Evolutionary conservation across 1,140 invertebrate species (phyloP), one percentile per base, ranked within the genome.

Genomic region (Gryllus bimaculatus): DNA sequence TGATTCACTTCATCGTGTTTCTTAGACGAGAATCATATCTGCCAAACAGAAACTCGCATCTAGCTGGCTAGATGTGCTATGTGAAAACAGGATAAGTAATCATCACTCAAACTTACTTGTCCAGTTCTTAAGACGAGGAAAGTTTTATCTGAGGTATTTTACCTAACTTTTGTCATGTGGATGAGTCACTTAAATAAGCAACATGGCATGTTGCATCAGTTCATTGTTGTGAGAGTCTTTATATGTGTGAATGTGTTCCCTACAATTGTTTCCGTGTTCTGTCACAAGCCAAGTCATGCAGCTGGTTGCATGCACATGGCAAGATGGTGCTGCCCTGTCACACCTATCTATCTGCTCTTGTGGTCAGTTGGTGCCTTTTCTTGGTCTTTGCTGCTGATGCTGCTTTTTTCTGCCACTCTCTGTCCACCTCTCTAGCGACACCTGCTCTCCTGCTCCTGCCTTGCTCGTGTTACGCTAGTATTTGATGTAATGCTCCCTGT

Each of bases 111-210:
- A 76, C 15, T 47, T 2, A 12, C n/a, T 73, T 48, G 47, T 48
- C n/a, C 47, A 12, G 49, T 12, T 20, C 15, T 77, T 20, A 47
- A 77, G 76, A 15, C 4, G n/a, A 3, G 21, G 47, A 6, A 5
- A 18, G n/a, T 47, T 20, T 18, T 18, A 21, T 21, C 15, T 4
- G 12, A 73, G 26, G 15, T 79, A 7, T 79, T 79, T 1, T 78
- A 77, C 10, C 18, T 79, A 21, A 21, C 7, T 15, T 79, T 78
- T 78, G 76, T 78, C 10, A 73, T 78, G 66, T 66, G 54, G 18
- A 66, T 66, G 54, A 66, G 54, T 66, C 54, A 66, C 54, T 66
- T 66, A 7, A 10, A 66, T 39, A 66, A 66, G 54, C 54, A 66
- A 18, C 54, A 66, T 66, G 10, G 10, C 10, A 18, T 66, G 54